phyloP scores from a whole-genome alignment of 1,140 invertebrate genomes.

The Atopsyche davidsoni region DNA sequence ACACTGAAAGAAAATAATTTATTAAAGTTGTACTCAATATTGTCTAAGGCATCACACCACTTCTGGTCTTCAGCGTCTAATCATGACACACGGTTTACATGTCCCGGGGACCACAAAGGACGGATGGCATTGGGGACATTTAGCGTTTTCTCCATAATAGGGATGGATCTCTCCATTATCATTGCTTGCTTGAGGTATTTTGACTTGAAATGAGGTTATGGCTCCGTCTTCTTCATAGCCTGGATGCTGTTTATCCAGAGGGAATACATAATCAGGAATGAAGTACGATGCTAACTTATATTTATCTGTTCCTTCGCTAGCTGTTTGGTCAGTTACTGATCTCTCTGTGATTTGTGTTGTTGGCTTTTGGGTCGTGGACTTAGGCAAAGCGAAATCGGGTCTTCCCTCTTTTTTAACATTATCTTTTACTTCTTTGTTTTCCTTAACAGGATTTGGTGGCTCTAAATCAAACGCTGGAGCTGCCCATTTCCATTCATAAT shows the following conservation, averaged over 20 bases:
- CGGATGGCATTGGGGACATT: conserved; percentile 55
- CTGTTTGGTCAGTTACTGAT: conserved; percentile 13
- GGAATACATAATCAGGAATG: conserved; percentile 54
- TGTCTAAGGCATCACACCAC: too few species aligned
- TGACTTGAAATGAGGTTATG: conserved; percentile 52
- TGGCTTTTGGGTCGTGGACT: conserved; percentile 15
- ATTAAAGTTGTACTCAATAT: too few species aligned
- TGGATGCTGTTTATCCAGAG: conserved; percentile 48
- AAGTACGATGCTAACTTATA: conserved; percentile 37
- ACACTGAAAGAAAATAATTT: too few species aligned
- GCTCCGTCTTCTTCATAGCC: conserved; percentile 49
- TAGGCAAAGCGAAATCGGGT: conserved; percentile 26
- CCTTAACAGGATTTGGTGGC: conserved; percentile 35
- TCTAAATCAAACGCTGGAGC: conserved; percentile 51
- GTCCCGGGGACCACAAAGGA: conserved; percentile 51
- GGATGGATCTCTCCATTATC: conserved; percentile 27
- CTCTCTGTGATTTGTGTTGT: conserved; percentile 9
- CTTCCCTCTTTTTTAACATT: conserved; percentile 34
- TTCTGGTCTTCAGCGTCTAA: conserved; percentile 35
- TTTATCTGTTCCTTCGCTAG: conserved; percentile 36
- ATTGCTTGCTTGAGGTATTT: conserved; percentile 41
- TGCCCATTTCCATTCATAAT: conserved; percentile 59
- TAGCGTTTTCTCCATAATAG: conserved; percentile 53
- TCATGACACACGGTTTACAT: conserved; percentile 52
- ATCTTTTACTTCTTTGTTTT: conserved; percentile 18